phyloP scores from a whole-genome alignment of 1,140 invertebrate genomes.

The Augochlora pura region DNA sequence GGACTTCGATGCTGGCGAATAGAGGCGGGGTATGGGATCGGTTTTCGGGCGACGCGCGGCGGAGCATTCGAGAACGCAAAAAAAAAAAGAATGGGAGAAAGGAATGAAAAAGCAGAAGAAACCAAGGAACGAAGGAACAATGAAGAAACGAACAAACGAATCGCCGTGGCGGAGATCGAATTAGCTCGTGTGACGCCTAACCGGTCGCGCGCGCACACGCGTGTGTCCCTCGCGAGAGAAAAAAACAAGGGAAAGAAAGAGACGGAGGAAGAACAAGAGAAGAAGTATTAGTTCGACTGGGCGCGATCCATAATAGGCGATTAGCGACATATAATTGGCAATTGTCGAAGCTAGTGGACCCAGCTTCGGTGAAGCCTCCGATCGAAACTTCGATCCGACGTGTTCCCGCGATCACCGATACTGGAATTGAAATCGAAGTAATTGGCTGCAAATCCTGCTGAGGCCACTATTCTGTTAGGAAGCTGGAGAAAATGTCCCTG shows the following conservation, averaged over 20 bases:
- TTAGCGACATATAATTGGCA: constrained; percentile 43
- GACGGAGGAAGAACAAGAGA: constrained; percentile 3
- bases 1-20: neutral
- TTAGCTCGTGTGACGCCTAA: neutral
- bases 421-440: constrained; percentile 3
- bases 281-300: constrained; percentile 9
- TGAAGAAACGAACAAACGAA: constrained; percentile 5
- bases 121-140: neutral
- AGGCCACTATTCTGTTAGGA: constrained; percentile 28
- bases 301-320: constrained; percentile 23
- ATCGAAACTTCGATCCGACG: neutral
- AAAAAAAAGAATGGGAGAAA: neutral
- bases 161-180: neutral
- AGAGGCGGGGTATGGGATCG: too few relatives aligned
- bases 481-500: constrained; percentile 35
- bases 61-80: neutral
- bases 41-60: too few relatives aligned
- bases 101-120: constrained; percentile 2
- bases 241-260: neutral
- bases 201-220: neutral
- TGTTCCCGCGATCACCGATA: constrained; percentile 1
- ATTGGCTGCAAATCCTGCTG: constrained; percentile 9
- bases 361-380: constrained; percentile 7
- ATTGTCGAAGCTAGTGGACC: constrained; percentile 25
- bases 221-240: neutral